phyloP scores from a whole-genome alignment of 2,888 invertebrate genomes.

The Euplagia quadripunctaria region DNA sequence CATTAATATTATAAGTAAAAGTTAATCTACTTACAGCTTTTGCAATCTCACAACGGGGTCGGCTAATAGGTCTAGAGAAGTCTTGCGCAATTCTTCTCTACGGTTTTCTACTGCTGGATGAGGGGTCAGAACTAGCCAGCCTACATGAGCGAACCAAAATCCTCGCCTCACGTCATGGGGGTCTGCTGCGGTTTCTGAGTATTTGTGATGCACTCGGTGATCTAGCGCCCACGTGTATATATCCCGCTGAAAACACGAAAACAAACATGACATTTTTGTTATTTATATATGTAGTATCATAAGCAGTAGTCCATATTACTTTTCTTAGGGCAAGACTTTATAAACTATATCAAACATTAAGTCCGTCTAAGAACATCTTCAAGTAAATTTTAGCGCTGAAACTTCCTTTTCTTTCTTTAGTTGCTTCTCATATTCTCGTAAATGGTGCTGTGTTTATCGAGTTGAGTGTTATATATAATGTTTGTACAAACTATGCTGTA shows the following conservation, averaged over 20 bases:
- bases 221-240: constrained; percentile 96
- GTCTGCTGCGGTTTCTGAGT: constrained; percentile 95
- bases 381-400: no score
- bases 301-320: no score
- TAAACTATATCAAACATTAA: neutral
- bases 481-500: no score
- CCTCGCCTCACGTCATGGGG: constrained; percentile 95
- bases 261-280: neutral
- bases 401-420: no score
- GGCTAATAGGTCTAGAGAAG: constrained; percentile 91
- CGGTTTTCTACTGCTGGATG: constrained; percentile 92
- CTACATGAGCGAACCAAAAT: constrained; percentile 97
- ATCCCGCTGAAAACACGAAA: constrained; percentile 88
- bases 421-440: no score
- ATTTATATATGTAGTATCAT: no score
- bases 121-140: constrained; percentile 95
- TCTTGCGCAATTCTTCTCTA: constrained; percentile 82
- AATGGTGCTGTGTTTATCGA: no score
- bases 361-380: no score
- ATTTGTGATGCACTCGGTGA: constrained; percentile 96
- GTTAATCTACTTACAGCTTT: constrained; percentile 84
- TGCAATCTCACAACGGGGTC: constrained; percentile 93
- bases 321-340: no score
- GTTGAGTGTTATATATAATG: no score
- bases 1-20: neutral